A percentile compares a stretch with the other conserved stretches of the same genome.
These are phyloP conservation scores for Adelphocoris suturalis DNA, from an alignment of 2,888 invertebrate species.

Conservation along the genomic window DNA sequence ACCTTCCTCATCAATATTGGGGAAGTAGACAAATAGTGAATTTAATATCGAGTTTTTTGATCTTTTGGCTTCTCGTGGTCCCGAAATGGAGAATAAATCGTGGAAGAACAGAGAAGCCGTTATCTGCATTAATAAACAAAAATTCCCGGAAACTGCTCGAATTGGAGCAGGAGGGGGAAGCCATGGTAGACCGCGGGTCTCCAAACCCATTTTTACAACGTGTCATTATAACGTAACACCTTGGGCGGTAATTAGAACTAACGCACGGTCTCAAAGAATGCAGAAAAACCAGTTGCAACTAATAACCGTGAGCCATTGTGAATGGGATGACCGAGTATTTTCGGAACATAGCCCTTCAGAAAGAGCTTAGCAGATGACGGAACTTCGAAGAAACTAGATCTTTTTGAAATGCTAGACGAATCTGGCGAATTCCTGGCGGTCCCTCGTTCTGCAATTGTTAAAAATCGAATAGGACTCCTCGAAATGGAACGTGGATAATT, in stretches of 20 bases:
- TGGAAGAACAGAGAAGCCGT: neutral
- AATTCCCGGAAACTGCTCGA: neutral
- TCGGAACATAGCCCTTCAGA: neutral
- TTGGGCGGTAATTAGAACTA: neutral
- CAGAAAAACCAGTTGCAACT: neutral
- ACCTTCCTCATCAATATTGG: no score
- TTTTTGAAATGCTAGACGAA: neutral
- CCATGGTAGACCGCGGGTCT: neutral
- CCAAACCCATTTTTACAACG: neutral
- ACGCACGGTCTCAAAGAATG: neutral
- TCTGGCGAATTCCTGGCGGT: neutral
- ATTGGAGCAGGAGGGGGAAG: neutral
- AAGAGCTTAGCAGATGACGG: neutral
- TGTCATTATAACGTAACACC: neutral
- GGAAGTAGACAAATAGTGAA: no score
- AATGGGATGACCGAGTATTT: neutral
- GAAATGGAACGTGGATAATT: no score
- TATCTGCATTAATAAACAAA: neutral
- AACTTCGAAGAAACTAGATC: neutral
- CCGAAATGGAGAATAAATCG: no score
- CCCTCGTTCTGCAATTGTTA: neutral
- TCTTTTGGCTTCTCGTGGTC: no score
- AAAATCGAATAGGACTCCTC: no score
- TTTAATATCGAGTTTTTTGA: no score
- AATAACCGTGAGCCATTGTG: neutral